Evolutionary conservation across 2,888 invertebrate genomes (phyloP).

Genomic region (Ptilodon capucinus): DNA sequence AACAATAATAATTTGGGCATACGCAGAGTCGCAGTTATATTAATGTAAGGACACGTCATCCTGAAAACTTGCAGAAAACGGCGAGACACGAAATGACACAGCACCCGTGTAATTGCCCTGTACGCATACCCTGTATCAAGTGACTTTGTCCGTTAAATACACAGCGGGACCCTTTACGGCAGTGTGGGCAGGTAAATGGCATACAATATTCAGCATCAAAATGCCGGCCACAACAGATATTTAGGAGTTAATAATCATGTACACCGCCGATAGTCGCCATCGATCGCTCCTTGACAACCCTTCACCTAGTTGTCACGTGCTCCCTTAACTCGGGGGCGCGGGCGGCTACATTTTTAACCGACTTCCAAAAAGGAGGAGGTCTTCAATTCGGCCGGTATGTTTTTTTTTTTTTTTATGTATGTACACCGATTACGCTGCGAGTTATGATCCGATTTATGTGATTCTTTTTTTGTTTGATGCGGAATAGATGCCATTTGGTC

Average conservation of each 20-base stretch:
- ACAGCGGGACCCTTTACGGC: background rate
- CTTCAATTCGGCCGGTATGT: no score
- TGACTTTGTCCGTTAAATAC: background rate
- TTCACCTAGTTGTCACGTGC: background rate
- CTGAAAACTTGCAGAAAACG: background rate
- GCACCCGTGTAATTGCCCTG: no score
- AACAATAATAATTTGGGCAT: background rate
- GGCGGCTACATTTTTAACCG: no score
- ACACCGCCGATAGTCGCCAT: slow-evolving; percentile 1
- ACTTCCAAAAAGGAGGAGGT: no score
- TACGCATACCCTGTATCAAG: background rate
- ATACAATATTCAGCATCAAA: background rate
- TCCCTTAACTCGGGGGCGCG: background rate
- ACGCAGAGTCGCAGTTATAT: background rate
- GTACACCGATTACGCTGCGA: no score
- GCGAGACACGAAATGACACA: background rate
- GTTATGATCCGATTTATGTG: no score
- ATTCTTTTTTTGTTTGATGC: no score
- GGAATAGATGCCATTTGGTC: no score
- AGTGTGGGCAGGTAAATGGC: background rate
- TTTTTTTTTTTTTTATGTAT: no score
- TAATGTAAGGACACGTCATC: background rate
- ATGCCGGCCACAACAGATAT: background rate
- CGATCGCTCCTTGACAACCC: background rate
- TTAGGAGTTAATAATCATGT: background rate